Evolutionary conservation across 2,113 vertebrate species (phyloP).

Genomic region (Romanogobio albipinnatus): DNA sequence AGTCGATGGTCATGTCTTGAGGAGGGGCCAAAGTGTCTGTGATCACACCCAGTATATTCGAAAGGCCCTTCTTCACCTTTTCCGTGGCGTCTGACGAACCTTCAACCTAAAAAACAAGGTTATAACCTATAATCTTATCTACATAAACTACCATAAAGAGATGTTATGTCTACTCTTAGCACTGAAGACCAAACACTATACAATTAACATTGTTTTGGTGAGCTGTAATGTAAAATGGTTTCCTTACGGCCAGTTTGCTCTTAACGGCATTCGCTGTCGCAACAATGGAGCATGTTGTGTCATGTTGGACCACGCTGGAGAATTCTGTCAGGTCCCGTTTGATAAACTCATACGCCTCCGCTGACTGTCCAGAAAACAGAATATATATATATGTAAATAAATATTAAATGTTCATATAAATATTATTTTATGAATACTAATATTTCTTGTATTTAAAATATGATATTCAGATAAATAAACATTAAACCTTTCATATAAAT

Average conservation of each 20-base stretch:
- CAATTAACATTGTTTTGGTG: background rate
- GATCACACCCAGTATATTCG: slow-evolving; percentile 95
- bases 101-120: slow-evolving; percentile 79
- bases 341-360: slow-evolving; percentile 95
- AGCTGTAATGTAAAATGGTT: background rate
- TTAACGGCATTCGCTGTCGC: slow-evolving; percentile 94
- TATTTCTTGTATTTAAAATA: too few relatives aligned
- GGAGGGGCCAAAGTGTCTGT: slow-evolving; percentile 96
- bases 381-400: too few relatives aligned
- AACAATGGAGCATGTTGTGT: slow-evolving; percentile 95
- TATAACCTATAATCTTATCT: background rate
- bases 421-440: too few relatives aligned
- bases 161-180: background rate
- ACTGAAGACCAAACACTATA: background rate
- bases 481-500: too few relatives aligned
- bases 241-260: slow-evolving; percentile 87
- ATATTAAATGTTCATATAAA: too few relatives aligned
- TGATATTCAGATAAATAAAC: too few relatives aligned
- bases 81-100: slow-evolving; percentile 90
- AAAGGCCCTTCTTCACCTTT: slow-evolving; percentile 92
- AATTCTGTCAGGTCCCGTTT: slow-evolving; percentile 96
- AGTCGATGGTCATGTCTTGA: slow-evolving; percentile 96
- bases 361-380: slow-evolving; percentile 77
- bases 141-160: background rate
- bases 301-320: slow-evolving; percentile 93